Base-by-base conservation (phyloP, 2,888 invertebrate species). In the Brenthis hecate region DNA sequence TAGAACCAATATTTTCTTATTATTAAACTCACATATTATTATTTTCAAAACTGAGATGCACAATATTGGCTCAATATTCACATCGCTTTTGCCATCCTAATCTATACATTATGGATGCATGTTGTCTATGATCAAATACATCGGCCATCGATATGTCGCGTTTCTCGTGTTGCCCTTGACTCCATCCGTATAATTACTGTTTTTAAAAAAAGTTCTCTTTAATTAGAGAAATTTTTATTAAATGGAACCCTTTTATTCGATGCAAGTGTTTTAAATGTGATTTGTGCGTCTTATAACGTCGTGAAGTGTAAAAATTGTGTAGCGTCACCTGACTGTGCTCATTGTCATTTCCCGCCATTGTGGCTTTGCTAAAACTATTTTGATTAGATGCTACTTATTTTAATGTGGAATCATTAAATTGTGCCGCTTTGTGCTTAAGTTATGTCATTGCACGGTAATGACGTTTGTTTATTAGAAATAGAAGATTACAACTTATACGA, bases 341-440 rank as follows among this genome's bases (percentile, higher is more conserved):
- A 91, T 92, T 92, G 93, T 93, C 92, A 92, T 93, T 93, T 93
- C 93, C 93, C 93, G 93, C 93, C 93, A 93, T 93, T 93, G 93
- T 92, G 91, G 89, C 81, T 60, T 58, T 86, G 84, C 82, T 82
- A 81, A 79, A 83, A 83, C 73, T 81, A 81, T 76, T 79, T 78
- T 72, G 76, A 78, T 79, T 82, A 83, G 72, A 64, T 65, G 66
- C 67, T 70, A 69, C 65, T 72, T 69, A 75, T 81, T 83, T 89
- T 81, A 76, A 89, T 89, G 88, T 83, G 78, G 80, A 83, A 80
- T 80, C 77, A 75, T 77, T 85, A 78, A 80, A 79, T 74, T 54
- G 74, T 75, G 74, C 75, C 81, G 82, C 78, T 77, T 80, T 81
- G 83, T 76, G 80, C 80, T 73, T 80, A 78, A 92, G 92, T 88